Conservation (phyloP, 2,113 vertebrate genomes). For the Perccottus glenii region DNA sequence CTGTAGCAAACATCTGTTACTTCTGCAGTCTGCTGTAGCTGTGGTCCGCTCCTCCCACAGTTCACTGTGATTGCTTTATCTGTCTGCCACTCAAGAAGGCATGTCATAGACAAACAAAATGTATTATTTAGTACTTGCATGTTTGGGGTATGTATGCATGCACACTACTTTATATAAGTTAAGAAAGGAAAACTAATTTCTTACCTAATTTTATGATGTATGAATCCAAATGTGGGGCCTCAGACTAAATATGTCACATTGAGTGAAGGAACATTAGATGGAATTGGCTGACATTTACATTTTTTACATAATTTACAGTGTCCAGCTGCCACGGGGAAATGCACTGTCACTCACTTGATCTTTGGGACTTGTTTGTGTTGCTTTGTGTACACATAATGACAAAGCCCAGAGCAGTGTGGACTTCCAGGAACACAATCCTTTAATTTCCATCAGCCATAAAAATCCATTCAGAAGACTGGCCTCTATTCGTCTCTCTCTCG, state of each 20-base stretch:
- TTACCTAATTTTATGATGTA: not conserved
- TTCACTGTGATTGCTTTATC: too few relatives aligned
- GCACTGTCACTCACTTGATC: not conserved
- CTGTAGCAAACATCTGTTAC: too few relatives aligned
- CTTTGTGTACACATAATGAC: constrained; percentile 1
- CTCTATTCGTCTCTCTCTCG: not conserved
- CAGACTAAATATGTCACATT: not conserved
- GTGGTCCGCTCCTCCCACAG: too few relatives aligned
- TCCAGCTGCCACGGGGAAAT: not conserved
- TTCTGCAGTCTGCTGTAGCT: too few relatives aligned
- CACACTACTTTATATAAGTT: too few relatives aligned
- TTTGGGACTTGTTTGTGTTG: not conserved
- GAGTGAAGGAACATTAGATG: not conserved
- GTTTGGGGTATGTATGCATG: too few relatives aligned
- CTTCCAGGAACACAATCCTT: constrained; percentile 3
- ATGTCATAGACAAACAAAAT: too few relatives aligned
- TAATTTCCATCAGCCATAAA: constrained; percentile 10
- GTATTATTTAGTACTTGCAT: too few relatives aligned
- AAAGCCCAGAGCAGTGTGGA: not conserved
- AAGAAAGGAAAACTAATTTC: too few relatives aligned
- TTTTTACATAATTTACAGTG: not conserved
- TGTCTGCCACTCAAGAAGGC: too few relatives aligned
- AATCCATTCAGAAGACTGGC: constrained; percentile 10
- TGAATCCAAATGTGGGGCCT: not conserved
- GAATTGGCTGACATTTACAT: not conserved